Evolutionary conservation across 2,113 vertebrate genomes (phyloP).

Genomic region (Gymnarchus niloticus): DNA sequence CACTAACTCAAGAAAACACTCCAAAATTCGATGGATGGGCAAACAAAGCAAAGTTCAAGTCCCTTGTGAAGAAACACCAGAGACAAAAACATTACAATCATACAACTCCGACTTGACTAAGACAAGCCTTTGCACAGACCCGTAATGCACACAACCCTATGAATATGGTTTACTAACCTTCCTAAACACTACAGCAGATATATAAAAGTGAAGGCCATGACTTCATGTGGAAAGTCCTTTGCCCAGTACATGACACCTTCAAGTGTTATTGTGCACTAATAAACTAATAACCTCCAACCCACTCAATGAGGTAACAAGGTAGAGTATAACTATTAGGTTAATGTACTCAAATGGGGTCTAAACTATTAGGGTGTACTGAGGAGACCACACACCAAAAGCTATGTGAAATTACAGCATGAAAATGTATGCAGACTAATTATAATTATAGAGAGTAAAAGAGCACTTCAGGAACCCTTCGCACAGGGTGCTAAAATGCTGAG

Average conservation of each 20-base stretch:
- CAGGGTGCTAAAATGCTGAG: neutral
- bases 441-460: neutral
- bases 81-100: neutral
- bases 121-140: neutral
- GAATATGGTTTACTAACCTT: neutral
- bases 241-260: neutral
- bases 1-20: neutral
- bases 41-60: neutral
- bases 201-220: neutral
- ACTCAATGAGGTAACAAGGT: neutral
- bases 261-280: neutral
- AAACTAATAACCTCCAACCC: neutral
- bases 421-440: conserved; percentile 1
- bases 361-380: neutral
- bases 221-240: neutral
- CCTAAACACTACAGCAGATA: neutral
- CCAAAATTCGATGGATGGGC: neutral
- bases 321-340: neutral
- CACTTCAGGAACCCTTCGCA: neutral
- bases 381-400: neutral
- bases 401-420: neutral
- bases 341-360: neutral
- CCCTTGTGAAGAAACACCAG: neutral
- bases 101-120: neutral
- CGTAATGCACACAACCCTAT: conserved; percentile 3